A percentile compares a stretch with the other conserved stretches of the same genome.
phyloP scores from a whole-genome alignment of 2,888 invertebrate genomes.

The Cetonia aurata region DNA sequence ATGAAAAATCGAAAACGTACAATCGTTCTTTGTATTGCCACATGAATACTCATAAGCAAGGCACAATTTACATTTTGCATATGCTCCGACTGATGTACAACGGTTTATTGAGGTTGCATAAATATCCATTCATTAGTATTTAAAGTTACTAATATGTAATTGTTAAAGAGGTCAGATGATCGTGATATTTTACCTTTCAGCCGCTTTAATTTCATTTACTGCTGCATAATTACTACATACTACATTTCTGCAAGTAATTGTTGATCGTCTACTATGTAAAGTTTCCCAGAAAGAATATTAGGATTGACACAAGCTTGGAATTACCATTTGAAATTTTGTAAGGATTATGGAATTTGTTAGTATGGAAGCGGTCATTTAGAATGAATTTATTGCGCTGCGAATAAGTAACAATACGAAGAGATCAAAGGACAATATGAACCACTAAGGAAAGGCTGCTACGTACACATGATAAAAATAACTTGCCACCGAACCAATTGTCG shows the following conservation, averaged over 20 bases:
- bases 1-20: too few relatives aligned
- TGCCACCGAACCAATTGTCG: too few relatives aligned
- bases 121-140: slow-evolving; percentile 17
- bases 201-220: slow-evolving; percentile 20
- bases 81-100: not conserved
- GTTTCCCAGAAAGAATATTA: not conserved
- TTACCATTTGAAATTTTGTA: too few relatives aligned
- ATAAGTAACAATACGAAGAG: too few relatives aligned
- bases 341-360: too few relatives aligned
- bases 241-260: slow-evolving; percentile 36
- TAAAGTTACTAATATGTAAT: slow-evolving; percentile 25
- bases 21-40: too few relatives aligned
- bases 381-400: too few relatives aligned
- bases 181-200: slow-evolving; percentile 4
- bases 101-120: slow-evolving; percentile 24
- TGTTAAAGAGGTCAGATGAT: slow-evolving; percentile 18
- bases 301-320: too few relatives aligned
- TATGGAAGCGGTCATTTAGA: too few relatives aligned
- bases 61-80: slow-evolving; percentile 5
- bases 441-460: too few relatives aligned
- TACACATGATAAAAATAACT: too few relatives aligned
- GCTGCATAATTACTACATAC: slow-evolving; percentile 17
- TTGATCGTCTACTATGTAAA: slow-evolving; percentile 8
- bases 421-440: too few relatives aligned
- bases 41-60: slow-evolving; percentile 15